Evolutionary conservation across 2,113 vertebrate species (phyloP), one percentile per base, ranked within the genome.

Genomic region (Cheilinus undulatus): DNA sequence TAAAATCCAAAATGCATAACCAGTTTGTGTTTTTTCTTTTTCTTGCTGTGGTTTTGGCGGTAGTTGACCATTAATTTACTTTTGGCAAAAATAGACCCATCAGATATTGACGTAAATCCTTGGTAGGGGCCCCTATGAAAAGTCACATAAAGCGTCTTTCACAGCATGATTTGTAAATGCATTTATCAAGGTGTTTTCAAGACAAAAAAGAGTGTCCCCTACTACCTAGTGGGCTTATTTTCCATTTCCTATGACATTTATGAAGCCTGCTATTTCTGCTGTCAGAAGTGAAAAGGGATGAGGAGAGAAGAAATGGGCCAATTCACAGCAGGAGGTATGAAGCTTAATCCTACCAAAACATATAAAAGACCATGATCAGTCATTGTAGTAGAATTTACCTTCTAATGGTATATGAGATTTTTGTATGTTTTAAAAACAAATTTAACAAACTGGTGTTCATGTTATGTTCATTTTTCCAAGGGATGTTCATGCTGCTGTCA

Each of bases 151-250:
- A 46, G 62, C 52, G 74, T 80, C 82, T 60, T 88, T 82, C n/a
- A 77, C 74, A 82, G 66, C 46, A 57, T 69, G 73, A 86, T 84
- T 80, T 78, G n/a, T n/a, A n/a, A 64, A 66, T n/a, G 5, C 1
- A 45, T 45, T 45, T 45, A 8, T 45, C 2, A 45, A 45, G 42
- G 56, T 76, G n/a, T n/a, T n/a, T n/a, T n/a, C n/a, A n/a, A n/a
- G n/a, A n/a, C n/a, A n/a, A n/a, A n/a, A n/a, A n/a, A n/a, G n/a
- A n/a, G n/a, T n/a, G n/a, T n/a, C n/a, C n/a, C n/a, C n/a, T n/a
- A n/a, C n/a, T n/a, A n/a, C n/a, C n/a, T n/a, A n/a, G 27, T 23
- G n/a, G 40, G 43, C 66, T 85, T 83, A 74, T 72, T 82, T 84
- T 72, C 26, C 48, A 43, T 78, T 73, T 45, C 13, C 5, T 12